Evolutionary conservation across 2,113 vertebrate genomes (phyloP).

Genomic region (Pithys albifrons): DNA sequence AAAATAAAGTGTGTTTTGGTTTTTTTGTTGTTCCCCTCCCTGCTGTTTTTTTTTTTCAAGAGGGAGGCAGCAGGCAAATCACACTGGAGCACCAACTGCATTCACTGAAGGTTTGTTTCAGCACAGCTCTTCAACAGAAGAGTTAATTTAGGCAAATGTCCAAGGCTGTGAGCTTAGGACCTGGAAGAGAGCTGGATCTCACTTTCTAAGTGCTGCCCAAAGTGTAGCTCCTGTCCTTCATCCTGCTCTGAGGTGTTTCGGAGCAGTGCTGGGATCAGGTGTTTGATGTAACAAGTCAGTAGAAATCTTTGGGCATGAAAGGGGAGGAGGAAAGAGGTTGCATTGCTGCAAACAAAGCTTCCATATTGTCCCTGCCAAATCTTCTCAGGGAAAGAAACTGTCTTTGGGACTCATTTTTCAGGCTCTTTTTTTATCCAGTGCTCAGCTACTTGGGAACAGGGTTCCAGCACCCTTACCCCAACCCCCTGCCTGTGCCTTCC

Average conservation of each 20-base stretch:
- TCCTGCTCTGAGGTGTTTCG: fast-evolving
- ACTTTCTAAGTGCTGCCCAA: background rate
- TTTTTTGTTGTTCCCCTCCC: background rate
- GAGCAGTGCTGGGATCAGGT: background rate
- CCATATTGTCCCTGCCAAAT: background rate
- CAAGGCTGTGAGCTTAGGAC: background rate
- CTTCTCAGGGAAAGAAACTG: background rate
- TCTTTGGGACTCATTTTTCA: background rate
- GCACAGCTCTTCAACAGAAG: background rate
- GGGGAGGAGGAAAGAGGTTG: background rate
- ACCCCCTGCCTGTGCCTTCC: background rate
- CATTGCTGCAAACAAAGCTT: background rate
- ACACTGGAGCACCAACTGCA: fast-evolving
- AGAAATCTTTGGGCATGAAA: background rate
- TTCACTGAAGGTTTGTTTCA: background rate
- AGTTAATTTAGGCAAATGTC: background rate
- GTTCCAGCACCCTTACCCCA: background rate
- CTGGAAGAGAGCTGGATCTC: background rate
- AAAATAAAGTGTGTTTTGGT: background rate
- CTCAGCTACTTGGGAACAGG: background rate
- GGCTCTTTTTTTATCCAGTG: no score
- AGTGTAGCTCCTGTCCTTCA: background rate
- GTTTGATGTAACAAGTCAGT: background rate
- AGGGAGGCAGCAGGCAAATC: background rate
- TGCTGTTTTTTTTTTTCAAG: background rate